Conservation (phyloP, 2,888 invertebrate genomes). For the Lissocephala sabroskyi region DNA sequence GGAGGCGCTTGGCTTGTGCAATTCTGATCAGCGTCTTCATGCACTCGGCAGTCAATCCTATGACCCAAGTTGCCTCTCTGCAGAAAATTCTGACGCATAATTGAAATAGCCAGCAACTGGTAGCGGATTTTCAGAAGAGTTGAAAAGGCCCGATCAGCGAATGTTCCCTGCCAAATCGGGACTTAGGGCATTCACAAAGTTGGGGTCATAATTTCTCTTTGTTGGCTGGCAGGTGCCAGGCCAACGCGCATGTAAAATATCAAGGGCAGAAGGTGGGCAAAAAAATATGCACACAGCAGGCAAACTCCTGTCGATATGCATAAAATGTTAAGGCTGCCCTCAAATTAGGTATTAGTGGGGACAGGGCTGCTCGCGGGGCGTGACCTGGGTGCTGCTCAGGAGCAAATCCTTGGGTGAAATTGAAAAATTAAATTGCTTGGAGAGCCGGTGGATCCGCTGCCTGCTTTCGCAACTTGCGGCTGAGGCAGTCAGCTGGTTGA, state of each 20-base stretch:
- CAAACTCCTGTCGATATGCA: conserved; percentile 56
- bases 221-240: conserved; percentile 30
- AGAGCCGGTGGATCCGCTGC: too few relatives aligned
- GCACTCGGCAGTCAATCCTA: too few relatives aligned
- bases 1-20: conserved; percentile 7
- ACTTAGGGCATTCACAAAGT: background rate
- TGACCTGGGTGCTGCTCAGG: conserved; percentile 1
- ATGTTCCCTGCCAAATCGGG: background rate
- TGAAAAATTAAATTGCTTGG: conserved; percentile 55
- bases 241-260: conserved; percentile 35
- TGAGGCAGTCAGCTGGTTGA: too few relatives aligned
- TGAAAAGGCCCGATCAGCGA: too few relatives aligned
- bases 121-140: too few relatives aligned
- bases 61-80: too few relatives aligned
- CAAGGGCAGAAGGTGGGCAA: conserved; percentile 19
- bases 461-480: too few relatives aligned
- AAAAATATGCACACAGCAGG: background rate
- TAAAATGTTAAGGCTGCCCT: conserved; percentile 48
- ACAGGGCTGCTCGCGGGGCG: conserved; percentile 23
- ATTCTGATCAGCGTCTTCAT: too few relatives aligned
- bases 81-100: too few relatives aligned
- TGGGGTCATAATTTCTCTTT: conserved; percentile 20
- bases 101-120: too few relatives aligned
- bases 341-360: conserved; percentile 52
- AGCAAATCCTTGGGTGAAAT: conserved; percentile 45